Evolutionary conservation across 1,140 invertebrate genomes (phyloP).

Genomic region (Adoxophyes honmai): DNA sequence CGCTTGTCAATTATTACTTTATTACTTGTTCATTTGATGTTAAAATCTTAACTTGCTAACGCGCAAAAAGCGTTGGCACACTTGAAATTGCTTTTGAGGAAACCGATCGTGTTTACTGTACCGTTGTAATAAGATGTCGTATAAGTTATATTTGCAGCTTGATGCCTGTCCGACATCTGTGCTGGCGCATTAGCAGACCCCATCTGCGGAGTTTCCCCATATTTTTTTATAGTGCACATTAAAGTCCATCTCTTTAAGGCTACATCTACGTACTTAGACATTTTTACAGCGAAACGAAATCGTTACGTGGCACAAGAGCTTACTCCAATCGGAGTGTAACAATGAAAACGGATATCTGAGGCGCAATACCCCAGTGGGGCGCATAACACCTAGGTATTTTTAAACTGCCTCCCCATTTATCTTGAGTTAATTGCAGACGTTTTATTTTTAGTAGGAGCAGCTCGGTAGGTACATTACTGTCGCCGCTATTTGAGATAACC

Average conservation of each 20-base stretch:
- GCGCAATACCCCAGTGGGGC: not conserved
- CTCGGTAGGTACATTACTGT: not conserved
- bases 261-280: not conserved
- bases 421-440: slow-evolving; percentile 7
- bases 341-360: not conserved
- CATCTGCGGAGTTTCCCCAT: not conserved
- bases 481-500: slow-evolving; percentile 2
- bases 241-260: not conserved
- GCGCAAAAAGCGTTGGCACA: too few species aligned
- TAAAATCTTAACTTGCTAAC: too few species aligned
- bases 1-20: too few species aligned
- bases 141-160: too few species aligned
- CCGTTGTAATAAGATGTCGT: too few species aligned
- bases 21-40: too few species aligned
- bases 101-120: too few species aligned
- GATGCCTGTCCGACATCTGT: too few species aligned
- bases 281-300: not conserved
- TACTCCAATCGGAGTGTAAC: not conserved
- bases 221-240: not conserved
- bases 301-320: not conserved
- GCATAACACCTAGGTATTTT: not conserved
- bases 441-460: slow-evolving; percentile 2
- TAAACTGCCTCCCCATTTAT: slow-evolving; percentile 2
- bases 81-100: too few species aligned
- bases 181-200: too few species aligned